phyloP scores from a whole-genome alignment of 2,797 vertebrate species.

The Enteromius argenteus region DNA sequence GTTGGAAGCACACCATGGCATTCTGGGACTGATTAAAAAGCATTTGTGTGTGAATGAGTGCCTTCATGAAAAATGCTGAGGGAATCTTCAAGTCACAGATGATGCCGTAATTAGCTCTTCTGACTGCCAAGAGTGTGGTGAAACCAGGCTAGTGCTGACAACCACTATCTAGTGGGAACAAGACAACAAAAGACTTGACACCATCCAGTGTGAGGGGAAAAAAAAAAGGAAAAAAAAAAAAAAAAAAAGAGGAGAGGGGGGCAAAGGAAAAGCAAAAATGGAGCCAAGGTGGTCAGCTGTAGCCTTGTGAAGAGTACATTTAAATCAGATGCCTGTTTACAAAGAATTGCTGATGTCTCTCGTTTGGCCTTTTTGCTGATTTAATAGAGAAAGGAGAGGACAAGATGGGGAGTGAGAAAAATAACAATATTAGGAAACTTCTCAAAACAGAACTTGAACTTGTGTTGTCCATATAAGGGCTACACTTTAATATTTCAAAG shows the following conservation, averaged over 20 bases:
- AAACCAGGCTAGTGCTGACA: conserved; percentile 40
- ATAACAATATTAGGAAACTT: background rate
- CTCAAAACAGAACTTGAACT: background rate
- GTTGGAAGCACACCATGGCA: conserved; percentile 45
- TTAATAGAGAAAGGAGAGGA: background rate
- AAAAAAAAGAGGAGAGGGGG: background rate
- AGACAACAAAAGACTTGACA: conserved; percentile 37
- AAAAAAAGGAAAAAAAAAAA: background rate
- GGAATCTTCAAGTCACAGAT: conserved; percentile 19
- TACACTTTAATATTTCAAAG: background rate
- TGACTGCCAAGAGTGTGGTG: conserved; percentile 39
- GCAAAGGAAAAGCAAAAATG: background rate
- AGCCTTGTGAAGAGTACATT: background rate
- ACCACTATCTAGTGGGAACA: conserved; percentile 36
- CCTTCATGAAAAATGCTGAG: conserved; percentile 12
- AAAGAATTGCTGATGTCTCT: background rate
- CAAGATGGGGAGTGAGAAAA: background rate
- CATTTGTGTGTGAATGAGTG: conserved; percentile 9
- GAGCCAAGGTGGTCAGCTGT: background rate
- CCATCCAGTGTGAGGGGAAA: background rate
- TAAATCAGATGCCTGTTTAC: background rate
- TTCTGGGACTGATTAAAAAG: conserved; percentile 53
- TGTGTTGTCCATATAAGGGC: background rate
- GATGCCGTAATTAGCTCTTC: conserved; percentile 35
- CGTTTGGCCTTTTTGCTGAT: background rate